Conservation (phyloP, 2,113 vertebrate genomes). For the Etia nguti region DNA sequence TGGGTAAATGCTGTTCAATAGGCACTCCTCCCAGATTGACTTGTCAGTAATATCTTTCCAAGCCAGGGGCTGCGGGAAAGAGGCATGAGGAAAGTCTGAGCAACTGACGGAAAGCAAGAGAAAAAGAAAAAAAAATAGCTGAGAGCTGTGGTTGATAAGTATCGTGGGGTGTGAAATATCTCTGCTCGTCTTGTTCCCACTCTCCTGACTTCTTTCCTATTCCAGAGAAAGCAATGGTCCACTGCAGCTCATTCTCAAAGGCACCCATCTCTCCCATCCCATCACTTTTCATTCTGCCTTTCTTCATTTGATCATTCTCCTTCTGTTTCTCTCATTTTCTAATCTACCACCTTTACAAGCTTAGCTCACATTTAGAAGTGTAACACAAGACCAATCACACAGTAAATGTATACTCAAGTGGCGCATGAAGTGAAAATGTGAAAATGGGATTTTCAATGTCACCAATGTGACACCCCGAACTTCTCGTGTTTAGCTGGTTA, state of each 20-base stretch:
- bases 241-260: neutral
- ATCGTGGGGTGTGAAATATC: constrained; percentile 30
- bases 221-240: neutral
- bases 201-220: neutral
- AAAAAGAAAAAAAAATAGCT: constrained; percentile 3
- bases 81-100: constrained; percentile 2
- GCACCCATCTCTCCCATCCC: neutral
- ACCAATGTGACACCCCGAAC: neutral
- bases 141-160: constrained; percentile 22
- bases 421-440: neutral
- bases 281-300: neutral
- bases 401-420: neutral
- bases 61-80: constrained; percentile 1
- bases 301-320: neutral
- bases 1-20: constrained; percentile 58
- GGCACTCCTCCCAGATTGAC: constrained; percentile 54
- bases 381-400: neutral
- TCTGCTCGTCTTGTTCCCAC: neutral
- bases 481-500: neutral
- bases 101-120: neutral
- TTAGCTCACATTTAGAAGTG: neutral
- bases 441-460: neutral
- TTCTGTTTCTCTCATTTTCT: neutral
- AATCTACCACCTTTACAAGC: constrained; percentile 1
- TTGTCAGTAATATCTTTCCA: constrained; percentile 52